Base-by-base conservation (phyloP, 2,888 invertebrate genomes). In the Sinodicranocentrus sp. region DNA sequence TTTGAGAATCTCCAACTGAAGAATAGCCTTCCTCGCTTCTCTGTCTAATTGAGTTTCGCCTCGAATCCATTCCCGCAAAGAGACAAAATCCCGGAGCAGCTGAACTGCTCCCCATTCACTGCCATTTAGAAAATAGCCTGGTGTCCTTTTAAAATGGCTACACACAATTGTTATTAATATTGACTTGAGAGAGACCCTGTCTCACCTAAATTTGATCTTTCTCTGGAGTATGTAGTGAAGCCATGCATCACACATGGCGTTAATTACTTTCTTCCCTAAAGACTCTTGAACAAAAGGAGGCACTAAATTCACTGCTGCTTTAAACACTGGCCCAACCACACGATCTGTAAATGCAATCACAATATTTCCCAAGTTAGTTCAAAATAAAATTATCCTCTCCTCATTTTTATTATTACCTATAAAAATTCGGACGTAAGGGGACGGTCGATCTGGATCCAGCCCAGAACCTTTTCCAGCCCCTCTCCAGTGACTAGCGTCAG, bases 201-300 rank as follows among this genome's bases (percentile, higher is more conserved):
- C 79, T 85, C 85, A 92, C 92, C 91, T 95, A 91, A 97, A 97
- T 90, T 95, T 95, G 25, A 96, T 94, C 90, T 94, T 94, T 87
- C 95, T 94, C 63, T 94, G 93, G 90, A 95, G 96, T 87, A 97
- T 96, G 89, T 95, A 95, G 90, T 96, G 95, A 71, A 97, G 91
- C 96, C 96, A 96, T 0, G 96, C 94, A 90, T 96, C 96, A 89
- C 96, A 95, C 92, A 96, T 94, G 33, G 96, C 94, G 90, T 94
- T 94, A 39, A 97, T 91, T 71, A 95, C 93, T 92, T 95, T 94
- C 89, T 95, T 95, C 26, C 94, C 92, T 54, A 95, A 94, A 5
- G 93, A 92, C 68, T 94, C 92, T 89, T 96, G 91, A 1, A 90
- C 89, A 19, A 84, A n/a, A 10, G 89, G 87, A 10, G 90, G 90